phyloP scores from a whole-genome alignment of 2,113 vertebrate species.

The Telmatochromis sp. region DNA sequence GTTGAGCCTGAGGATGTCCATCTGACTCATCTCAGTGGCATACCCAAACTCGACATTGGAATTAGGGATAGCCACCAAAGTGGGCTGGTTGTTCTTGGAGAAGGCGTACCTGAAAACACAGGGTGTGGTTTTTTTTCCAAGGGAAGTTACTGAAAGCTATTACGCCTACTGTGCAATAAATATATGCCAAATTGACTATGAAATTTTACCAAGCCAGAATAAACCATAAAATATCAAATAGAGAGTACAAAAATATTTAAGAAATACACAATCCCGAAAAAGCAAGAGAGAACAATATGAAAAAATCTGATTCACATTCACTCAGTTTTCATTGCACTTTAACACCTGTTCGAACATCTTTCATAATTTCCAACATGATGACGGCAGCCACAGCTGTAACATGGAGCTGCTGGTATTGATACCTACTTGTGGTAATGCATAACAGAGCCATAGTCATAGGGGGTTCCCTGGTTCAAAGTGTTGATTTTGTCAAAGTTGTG shows the following conservation, averaged over 20 bases:
- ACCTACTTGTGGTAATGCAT: conserved; percentile 52
- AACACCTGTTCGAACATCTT: not conserved
- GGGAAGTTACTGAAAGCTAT: not conserved
- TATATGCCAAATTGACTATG: not conserved
- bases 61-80: conserved; percentile 25
- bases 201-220: not conserved
- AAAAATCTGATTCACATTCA: not conserved
- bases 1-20: conserved; percentile 32
- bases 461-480: conserved; percentile 36
- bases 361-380: not conserved
- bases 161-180: not conserved
- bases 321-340: not conserved
- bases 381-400: not conserved
- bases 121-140: not conserved
- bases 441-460: conserved; percentile 51
- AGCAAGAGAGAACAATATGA: not conserved
- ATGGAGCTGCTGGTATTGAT: not conserved
- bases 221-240: not conserved
- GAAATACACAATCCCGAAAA: not conserved
- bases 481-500: conserved; percentile 30
- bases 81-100: conserved; percentile 26
- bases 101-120: conserved; percentile 22
- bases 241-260: not conserved
- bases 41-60: not conserved
- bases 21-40: conserved; percentile 21